Base-by-base conservation (phyloP, 2,888 invertebrate genomes). In the Stenurella melanura region DNA sequence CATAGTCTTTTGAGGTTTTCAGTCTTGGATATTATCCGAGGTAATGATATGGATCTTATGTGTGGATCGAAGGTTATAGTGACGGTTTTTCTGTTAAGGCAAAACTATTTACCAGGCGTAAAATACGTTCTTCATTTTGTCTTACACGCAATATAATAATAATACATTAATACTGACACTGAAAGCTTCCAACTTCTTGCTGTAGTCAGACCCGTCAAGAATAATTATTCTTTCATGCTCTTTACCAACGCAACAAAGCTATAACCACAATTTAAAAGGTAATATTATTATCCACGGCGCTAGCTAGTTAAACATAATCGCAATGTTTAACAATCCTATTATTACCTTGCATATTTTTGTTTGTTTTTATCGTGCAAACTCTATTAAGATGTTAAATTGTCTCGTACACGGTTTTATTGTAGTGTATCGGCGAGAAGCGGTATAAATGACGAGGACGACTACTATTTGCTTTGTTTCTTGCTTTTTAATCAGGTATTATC, bases 251-350 rank as follows among this genome's bases (percentile, higher is more conserved):
- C 50, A 50, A n/a, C 50, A 50, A 3, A 15, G 15, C 42, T 15
- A 42, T 42, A 42, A 42, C 15, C 50, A 50, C 12, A 50, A 50
- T 50, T 50, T 50, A 50, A 50, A 50, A n/a, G 50, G 50, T 50
- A 50, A 50, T 50, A 50, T 50, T 50, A 50, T 0, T n/a, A 50
- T n/a, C 50, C 50, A 4, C 4, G 4, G 21, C 1, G 50, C n/a
- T 50, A n/a, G 50, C 50, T n/a, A 50, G n/a, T 50, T 50, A 50
- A n/a, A 50, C n/a, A n/a, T 50, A 50, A 50, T 50, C 50, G n/a
- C 50, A 50, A 50, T 50, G n/a, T 50, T 50, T 50, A 50, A 50
- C n/a, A 15, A 1, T 2, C n/a, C 50, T 50, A 50, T 50, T 50
- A 50, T 50, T 50, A 50, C 15, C n/a, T 50, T 50, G 50, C 50